These are phyloP conservation scores for Corythoichthys intestinalis DNA, from an alignment of 2,113 vertebrate genomes.

Conservation along the genomic window DNA sequence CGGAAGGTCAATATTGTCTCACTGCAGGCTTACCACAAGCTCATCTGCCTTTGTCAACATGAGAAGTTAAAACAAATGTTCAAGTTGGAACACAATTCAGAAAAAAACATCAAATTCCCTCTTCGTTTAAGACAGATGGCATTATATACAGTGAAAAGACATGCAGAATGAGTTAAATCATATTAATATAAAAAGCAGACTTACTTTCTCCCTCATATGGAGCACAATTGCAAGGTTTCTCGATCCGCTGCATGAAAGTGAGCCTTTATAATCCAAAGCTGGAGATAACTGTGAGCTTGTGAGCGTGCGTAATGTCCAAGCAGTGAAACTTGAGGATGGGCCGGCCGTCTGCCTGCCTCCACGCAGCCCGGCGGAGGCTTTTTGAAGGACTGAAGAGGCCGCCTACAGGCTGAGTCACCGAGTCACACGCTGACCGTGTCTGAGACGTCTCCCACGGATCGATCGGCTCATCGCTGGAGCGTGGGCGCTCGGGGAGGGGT, in stretches of 20 bases:
- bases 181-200: not conserved
- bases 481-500: slow-evolving; percentile 44
- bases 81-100: no score
- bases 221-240: slow-evolving; percentile 51
- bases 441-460: slow-evolving; percentile 62
- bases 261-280: slow-evolving; percentile 20
- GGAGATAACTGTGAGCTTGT: slow-evolving; percentile 4
- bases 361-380: slow-evolving; percentile 52
- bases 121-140: not conserved
- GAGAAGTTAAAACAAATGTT: slow-evolving; percentile 16
- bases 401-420: slow-evolving; percentile 70
- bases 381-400: slow-evolving; percentile 60
- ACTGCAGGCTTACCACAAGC: not conserved
- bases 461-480: slow-evolving; percentile 49
- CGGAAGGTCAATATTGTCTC: not conserved
- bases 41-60: slow-evolving; percentile 11
- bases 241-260: slow-evolving; percentile 53
- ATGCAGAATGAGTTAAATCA: not conserved
- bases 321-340: slow-evolving; percentile 59
- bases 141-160: not conserved
- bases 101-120: no score
- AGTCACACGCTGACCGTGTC: slow-evolving; percentile 61
- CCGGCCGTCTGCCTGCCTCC: slow-evolving; percentile 57
- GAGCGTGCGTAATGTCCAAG: slow-evolving; percentile 35
- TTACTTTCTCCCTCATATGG: slow-evolving; percentile 73